phyloP scores from a whole-genome alignment of 2,113 vertebrate species.

The Apeltes quadracus region DNA sequence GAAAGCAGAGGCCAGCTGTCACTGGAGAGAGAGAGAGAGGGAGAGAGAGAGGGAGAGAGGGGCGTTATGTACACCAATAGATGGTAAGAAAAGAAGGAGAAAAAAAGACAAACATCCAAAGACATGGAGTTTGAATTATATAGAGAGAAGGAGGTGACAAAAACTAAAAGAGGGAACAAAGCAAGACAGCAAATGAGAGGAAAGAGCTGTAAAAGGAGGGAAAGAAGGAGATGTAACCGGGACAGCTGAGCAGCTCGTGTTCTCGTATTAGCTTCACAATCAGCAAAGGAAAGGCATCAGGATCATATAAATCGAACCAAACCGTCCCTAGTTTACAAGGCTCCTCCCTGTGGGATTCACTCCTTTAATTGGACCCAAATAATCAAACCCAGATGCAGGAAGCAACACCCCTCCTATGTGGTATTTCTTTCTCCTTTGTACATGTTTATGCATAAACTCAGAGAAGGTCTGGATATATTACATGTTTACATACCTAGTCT shows the following conservation, averaged over 20 bases:
- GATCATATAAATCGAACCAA: background rate
- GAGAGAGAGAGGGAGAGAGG: background rate
- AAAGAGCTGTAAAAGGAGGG: background rate
- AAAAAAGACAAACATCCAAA: background rate
- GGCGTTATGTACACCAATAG: background rate
- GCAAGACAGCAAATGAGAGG: background rate
- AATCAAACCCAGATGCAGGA: background rate
- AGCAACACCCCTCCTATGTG: too few relatives aligned
- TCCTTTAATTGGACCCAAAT: background rate
- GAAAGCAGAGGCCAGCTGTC: constrained; percentile 68
- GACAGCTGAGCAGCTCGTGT: background rate
- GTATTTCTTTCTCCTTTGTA: background rate
- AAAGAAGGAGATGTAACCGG: background rate
- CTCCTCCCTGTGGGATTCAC: background rate
- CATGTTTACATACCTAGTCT: background rate
- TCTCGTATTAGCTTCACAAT: background rate
- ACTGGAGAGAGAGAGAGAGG: constrained; percentile 15
- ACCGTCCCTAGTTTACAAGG: background rate
- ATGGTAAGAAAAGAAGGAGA: background rate
- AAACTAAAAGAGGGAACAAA: background rate
- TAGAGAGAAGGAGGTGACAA: background rate
- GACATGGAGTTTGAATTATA: background rate
- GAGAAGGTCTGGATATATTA: background rate
- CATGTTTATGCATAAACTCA: background rate
- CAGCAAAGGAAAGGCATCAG: background rate